A percentile compares a stretch with the other conserved stretches of the same genome.
phyloP scores from a whole-genome alignment of 2,797 vertebrate species.

The Percopsis omiscomaycus region DNA sequence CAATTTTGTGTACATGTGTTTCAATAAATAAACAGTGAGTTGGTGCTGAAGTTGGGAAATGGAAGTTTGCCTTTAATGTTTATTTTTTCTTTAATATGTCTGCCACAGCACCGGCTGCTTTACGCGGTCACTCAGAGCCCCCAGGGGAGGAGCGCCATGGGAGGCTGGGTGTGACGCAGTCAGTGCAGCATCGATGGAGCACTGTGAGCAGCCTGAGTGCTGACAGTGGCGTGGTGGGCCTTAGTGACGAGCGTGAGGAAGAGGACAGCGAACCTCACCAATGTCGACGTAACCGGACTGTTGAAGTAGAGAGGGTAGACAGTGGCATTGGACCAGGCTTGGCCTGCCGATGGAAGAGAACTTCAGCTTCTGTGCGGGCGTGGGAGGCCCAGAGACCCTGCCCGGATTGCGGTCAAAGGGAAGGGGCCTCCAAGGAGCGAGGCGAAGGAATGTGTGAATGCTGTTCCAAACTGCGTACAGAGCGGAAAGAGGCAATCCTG shows the following conservation, averaged over 20 bases:
- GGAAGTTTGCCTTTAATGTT: background rate
- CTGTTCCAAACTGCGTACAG: slow-evolving; percentile 85
- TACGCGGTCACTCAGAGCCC: slow-evolving; percentile 75
- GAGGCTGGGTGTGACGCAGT: slow-evolving; percentile 65
- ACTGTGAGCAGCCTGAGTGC: slow-evolving; percentile 90
- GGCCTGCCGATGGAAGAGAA: slow-evolving; percentile 83
- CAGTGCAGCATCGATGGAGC: slow-evolving; percentile 88
- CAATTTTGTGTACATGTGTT: background rate
- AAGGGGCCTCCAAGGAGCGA: slow-evolving; percentile 71
- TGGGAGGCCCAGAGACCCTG: slow-evolving; percentile 88
- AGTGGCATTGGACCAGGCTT: slow-evolving; percentile 86
- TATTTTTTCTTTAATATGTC: background rate
- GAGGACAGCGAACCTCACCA: slow-evolving; percentile 69
- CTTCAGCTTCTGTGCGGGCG: slow-evolving; percentile 77
- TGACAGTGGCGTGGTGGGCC: slow-evolving; percentile 88
- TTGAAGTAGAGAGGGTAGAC: slow-evolving; percentile 85
- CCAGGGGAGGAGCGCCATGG: slow-evolving; percentile 69
- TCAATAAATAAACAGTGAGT: no score
- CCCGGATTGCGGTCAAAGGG: slow-evolving; percentile 82
- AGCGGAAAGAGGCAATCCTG: slow-evolving; percentile 89
- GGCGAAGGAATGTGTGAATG: slow-evolving; percentile 84
- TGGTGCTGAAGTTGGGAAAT: no score
- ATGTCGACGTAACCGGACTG: slow-evolving; percentile 49
- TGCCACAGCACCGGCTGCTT: slow-evolving; percentile 63
- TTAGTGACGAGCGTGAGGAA: slow-evolving; percentile 83